These are phyloP conservation scores for Amphiduros pacificus DNA, from an alignment of 2,888 invertebrate genomes.

Conservation along the genomic window DNA sequence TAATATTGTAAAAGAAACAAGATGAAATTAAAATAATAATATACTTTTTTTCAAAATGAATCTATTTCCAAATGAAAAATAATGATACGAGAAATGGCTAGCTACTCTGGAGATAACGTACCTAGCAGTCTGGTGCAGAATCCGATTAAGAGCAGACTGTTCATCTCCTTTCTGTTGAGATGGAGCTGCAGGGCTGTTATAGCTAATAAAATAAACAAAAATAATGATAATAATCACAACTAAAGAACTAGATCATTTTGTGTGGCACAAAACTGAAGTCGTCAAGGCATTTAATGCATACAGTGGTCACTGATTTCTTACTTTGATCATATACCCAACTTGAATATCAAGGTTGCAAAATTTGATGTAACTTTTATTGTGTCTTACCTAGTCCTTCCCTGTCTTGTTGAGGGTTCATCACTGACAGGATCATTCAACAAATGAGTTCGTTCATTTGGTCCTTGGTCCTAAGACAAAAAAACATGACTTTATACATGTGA, in stretches of 20 bases:
- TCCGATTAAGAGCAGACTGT: conserved; percentile 85
- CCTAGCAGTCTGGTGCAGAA: conserved; percentile 73
- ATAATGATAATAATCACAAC: no score
- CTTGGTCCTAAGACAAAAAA: conserved; percentile 2
- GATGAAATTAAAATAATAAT: background rate
- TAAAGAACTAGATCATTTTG: no score
- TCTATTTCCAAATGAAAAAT: background rate
- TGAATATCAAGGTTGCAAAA: no score
- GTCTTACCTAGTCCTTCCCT: conserved; percentile 6
- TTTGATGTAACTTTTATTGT: no score
- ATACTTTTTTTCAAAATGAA: background rate
- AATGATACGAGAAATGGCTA: background rate
- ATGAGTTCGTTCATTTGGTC: conserved; percentile 10
- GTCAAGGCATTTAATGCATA: background rate
- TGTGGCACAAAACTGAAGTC: background rate
- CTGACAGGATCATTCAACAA: conserved; percentile 14
- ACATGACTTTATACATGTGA: no score
- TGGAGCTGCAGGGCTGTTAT: conserved; percentile 3
- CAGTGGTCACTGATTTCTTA: no score
- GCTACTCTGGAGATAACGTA: background rate
- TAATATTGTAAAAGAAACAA: background rate
- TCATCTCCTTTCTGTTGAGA: conserved; percentile 74
- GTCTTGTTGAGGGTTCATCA: background rate
- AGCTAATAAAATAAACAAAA: background rate
- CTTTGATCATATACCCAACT: no score